Percentiles rank a stretch among this genome's conserved stretches.
These are phyloP conservation scores for Centropus unirufus DNA, from an alignment of 2,113 vertebrate genomes.

Conservation along the genomic window DNA sequence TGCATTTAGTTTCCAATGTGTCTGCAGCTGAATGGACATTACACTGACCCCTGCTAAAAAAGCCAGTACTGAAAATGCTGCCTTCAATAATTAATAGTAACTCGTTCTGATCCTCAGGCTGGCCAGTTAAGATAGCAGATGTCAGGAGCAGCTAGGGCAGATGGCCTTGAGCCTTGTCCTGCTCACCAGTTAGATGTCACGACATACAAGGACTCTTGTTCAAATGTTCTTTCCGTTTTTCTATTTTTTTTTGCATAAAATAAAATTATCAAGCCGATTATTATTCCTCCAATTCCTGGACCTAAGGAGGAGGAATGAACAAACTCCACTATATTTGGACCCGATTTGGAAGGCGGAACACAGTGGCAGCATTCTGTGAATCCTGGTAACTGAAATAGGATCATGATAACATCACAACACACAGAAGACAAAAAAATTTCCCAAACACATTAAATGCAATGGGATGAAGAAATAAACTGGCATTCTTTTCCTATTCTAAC, in stretches of 20 bases:
- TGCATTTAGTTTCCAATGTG: conserved; percentile 23
- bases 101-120: not conserved
- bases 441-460: not conserved
- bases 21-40: conserved; percentile 13
- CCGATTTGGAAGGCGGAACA: not conserved
- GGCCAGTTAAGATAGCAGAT: conserved; percentile 50
- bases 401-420: not conserved
- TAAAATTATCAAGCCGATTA: not conserved
- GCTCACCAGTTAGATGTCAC: not conserved
- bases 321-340: not conserved
- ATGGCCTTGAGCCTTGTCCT: conserved; percentile 48
- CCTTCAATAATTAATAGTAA: not conserved
- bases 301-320: not conserved
- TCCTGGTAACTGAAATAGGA: not conserved
- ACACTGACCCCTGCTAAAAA: conserved; percentile 25
- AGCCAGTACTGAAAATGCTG: conserved; percentile 11
- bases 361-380: not conserved
- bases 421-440: not conserved
- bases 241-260: not conserved
- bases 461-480: not conserved
- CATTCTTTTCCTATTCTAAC: not conserved
- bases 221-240: not conserved
- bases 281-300: not conserved
- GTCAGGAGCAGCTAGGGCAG: conserved; percentile 50
- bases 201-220: not conserved